A percentile compares a stretch with the other conserved stretches of the same genome.
These are phyloP conservation scores for Notarius lentiginosus DNA, from an alignment of 2,113 vertebrate genomes.

Conservation along the genomic window DNA sequence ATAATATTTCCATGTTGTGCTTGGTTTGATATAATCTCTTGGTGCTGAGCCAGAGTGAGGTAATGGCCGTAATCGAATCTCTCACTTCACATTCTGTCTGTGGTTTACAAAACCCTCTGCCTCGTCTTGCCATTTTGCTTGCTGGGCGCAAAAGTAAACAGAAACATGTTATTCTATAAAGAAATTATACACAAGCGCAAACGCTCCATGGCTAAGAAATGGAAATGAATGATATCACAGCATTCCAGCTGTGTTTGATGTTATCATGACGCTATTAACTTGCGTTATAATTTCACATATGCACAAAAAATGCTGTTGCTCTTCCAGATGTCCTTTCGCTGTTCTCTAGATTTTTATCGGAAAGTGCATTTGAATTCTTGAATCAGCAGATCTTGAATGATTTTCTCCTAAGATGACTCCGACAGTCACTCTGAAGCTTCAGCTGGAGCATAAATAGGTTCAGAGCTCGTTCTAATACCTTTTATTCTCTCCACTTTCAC, in stretches of 20 bases:
- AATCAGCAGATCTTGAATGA: neutral
- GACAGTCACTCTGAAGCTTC: neutral
- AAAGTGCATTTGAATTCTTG: neutral
- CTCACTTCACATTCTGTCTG: conserved; percentile 24
- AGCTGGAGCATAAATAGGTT: neutral
- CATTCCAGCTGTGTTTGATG: conserved; percentile 18
- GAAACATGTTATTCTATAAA: conserved; percentile 38
- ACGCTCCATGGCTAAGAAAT: conserved; percentile 21
- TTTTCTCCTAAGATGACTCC: neutral
- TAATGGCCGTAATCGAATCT: conserved; percentile 46
- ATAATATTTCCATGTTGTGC: conserved; percentile 33
- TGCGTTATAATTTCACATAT: conserved; percentile 27
- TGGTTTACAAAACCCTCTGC: conserved; percentile 23
- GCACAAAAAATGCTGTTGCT: neutral
- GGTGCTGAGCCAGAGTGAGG: conserved; percentile 36
- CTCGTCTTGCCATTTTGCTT: conserved; percentile 4
- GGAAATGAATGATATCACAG: conserved; percentile 20
- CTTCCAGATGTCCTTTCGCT: conserved; percentile 12
- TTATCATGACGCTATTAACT: conserved; percentile 27
- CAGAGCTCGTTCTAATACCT: too few relatives aligned
- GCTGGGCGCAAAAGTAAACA: conserved; percentile 39
- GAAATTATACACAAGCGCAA: conserved; percentile 6
- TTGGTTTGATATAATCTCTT: conserved; percentile 41
- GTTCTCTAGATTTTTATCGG: neutral
- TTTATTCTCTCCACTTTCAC: too few relatives aligned